These are phyloP conservation scores for Pseudomyrmex pallidus DNA, from an alignment of 1,140 invertebrate species.

Conservation along the genomic window DNA sequence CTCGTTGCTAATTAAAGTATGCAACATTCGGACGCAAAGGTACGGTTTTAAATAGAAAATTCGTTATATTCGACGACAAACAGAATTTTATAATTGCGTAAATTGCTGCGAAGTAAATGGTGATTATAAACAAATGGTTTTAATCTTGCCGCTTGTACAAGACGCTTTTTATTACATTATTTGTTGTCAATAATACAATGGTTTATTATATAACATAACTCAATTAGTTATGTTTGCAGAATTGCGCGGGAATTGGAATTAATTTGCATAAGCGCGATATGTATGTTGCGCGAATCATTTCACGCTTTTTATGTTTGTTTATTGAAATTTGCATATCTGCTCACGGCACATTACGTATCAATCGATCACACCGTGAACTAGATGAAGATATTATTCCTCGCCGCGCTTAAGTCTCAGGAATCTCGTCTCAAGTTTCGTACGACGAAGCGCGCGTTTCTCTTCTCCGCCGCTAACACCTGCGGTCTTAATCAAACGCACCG, in stretches of 20 bases:
- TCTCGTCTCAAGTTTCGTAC: conserved; percentile 13
- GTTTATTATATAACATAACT: not conserved
- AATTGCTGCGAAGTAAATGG: not conserved
- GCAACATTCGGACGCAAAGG: not conserved
- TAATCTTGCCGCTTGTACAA: conserved; percentile 1
- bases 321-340: conserved; percentile 24
- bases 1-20: not conserved
- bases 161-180: not conserved
- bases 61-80: not conserved
- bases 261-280: not conserved
- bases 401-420: not conserved
- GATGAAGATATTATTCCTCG: not conserved
- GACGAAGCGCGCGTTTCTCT: not conserved
- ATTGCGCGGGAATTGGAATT: conserved; percentile 5
- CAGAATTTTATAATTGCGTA: not conserved
- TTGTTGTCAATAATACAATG: conserved; percentile 7
- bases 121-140: conserved; percentile 17
- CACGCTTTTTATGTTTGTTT: conserved; percentile 31
- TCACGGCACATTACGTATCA: not conserved
- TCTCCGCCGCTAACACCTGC: conserved; percentile 39
- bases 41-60: no score
- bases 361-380: not conserved
- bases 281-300: not conserved
- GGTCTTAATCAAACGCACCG: conserved; percentile 37
- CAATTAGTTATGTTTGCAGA: conserved; percentile 37